phyloP scores from a whole-genome alignment of 2,113 vertebrate genomes.

The Gopherus flavomarginatus region DNA sequence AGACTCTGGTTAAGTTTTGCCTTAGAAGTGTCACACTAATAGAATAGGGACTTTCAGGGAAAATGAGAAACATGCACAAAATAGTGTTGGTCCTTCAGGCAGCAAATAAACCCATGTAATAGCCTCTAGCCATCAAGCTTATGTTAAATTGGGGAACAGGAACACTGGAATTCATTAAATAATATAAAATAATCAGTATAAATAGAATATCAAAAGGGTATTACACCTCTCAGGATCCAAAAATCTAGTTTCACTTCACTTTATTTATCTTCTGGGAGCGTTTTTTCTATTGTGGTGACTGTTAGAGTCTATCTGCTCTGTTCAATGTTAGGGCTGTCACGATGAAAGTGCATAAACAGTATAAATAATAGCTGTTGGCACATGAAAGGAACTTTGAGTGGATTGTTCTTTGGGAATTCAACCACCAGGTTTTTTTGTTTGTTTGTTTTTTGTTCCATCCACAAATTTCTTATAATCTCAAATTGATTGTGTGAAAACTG shows the following conservation, averaged over 20 bases:
- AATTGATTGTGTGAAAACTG: conserved; percentile 62
- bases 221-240: conserved; percentile 35
- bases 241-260: conserved; percentile 61
- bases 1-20: conserved; percentile 46
- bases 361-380: conserved; percentile 76
- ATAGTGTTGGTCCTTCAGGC: conserved; percentile 30
- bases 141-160: not conserved
- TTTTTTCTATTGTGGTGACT: conserved; percentile 67
- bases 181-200: conserved; percentile 51
- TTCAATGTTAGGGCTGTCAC: conserved; percentile 69
- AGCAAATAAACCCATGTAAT: conserved; percentile 27
- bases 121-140: conserved; percentile 1
- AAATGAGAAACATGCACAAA: conserved; percentile 55
- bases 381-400: conserved; percentile 67
- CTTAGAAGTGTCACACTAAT: conserved; percentile 51
- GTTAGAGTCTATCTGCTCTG: conserved; percentile 68
- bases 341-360: conserved; percentile 75
- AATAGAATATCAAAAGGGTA: conserved; percentile 50
- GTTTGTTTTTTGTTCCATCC: conserved; percentile 36
- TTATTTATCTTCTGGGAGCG: conserved; percentile 64
- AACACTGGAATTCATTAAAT: conserved; percentile 62
- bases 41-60: conserved; percentile 56
- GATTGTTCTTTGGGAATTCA: conserved; percentile 70
- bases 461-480: conserved; percentile 59
- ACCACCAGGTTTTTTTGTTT: not conserved